A percentile compares a stretch with the other conserved stretches of the same genome.
Evolutionary conservation across 2,113 vertebrate genomes (phyloP).

Genomic region (Etia nguti): DNA sequence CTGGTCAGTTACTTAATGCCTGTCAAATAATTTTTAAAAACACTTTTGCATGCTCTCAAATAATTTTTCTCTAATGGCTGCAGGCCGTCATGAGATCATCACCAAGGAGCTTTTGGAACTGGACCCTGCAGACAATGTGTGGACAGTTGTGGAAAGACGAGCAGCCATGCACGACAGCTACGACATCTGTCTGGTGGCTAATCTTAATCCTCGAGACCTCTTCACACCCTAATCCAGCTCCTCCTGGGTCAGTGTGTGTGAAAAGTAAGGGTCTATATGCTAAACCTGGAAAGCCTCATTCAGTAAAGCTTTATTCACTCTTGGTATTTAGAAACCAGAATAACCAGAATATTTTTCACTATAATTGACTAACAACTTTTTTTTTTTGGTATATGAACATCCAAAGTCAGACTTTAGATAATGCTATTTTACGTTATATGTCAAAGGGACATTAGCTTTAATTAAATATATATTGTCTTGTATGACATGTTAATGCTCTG

Average conservation of each 20-base stretch:
- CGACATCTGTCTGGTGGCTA: conserved; percentile 87
- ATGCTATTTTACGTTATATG: neutral
- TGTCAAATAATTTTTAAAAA: neutral
- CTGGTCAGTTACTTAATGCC: conserved; percentile 72
- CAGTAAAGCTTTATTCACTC: neutral
- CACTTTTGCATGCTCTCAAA: neutral
- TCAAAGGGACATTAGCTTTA: neutral
- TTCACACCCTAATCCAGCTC: conserved; percentile 68
- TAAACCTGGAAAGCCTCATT: neutral
- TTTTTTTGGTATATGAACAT: neutral
- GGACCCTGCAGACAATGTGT: conserved; percentile 84
- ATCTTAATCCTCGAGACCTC: conserved; percentile 86
- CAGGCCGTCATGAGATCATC: conserved; percentile 89
- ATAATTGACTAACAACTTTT: neutral
- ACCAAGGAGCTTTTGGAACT: conserved; percentile 87
- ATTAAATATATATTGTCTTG: neutral
- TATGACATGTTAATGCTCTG: neutral
- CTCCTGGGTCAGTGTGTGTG: conserved; percentile 34
- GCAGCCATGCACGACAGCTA: conserved; percentile 88
- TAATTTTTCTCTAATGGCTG: neutral
- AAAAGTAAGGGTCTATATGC: neutral
- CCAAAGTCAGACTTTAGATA: neutral
- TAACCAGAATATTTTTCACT: neutral
- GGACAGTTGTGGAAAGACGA: conserved; percentile 80
- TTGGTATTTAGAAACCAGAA: neutral